Evolutionary conservation across 1,140 invertebrate genomes (phyloP).

Genomic region (Ericerus pela): DNA sequence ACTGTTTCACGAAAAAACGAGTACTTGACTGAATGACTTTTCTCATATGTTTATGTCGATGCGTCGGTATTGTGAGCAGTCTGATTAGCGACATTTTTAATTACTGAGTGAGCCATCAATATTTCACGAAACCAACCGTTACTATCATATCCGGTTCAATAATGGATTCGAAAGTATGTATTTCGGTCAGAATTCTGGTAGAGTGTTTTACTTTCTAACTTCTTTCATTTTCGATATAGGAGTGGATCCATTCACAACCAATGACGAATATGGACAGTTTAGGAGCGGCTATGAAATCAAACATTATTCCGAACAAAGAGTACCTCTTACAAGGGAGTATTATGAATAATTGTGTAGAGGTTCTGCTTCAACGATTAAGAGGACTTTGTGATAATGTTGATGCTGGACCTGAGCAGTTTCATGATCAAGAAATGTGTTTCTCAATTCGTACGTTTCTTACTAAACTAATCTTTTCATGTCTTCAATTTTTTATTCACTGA

Average conservation of each 20-base stretch:
- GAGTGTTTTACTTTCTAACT: no score
- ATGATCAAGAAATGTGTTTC: slow-evolving; percentile 79
- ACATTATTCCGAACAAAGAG: slow-evolving; percentile 61
- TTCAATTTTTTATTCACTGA: slow-evolving; percentile 9
- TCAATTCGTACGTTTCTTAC: slow-evolving; percentile 39
- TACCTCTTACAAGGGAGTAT: slow-evolving; percentile 37
- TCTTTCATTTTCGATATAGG: no score
- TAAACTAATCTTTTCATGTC: neutral
- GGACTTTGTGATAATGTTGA: slow-evolving; percentile 91
- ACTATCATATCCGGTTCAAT: no score
- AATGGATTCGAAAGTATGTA: no score
- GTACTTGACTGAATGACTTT: no score
- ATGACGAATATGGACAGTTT: slow-evolving; percentile 62
- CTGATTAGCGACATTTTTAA: no score
- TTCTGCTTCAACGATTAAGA: slow-evolving; percentile 75
- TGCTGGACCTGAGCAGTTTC: slow-evolving; percentile 72
- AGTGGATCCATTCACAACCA: slow-evolving; percentile 22
- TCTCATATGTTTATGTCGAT: no score
- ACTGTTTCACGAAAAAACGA: no score
- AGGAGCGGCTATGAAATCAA: slow-evolving; percentile 56
- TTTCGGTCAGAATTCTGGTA: no score
- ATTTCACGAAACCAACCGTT: no score
- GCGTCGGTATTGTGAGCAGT: no score
- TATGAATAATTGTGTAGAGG: slow-evolving; percentile 76
- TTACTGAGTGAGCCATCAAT: no score